Evolutionary conservation across 2,113 vertebrate genomes (phyloP), one percentile per base, ranked within the genome.

Genomic region (Myiozetetes cayanensis): DNA sequence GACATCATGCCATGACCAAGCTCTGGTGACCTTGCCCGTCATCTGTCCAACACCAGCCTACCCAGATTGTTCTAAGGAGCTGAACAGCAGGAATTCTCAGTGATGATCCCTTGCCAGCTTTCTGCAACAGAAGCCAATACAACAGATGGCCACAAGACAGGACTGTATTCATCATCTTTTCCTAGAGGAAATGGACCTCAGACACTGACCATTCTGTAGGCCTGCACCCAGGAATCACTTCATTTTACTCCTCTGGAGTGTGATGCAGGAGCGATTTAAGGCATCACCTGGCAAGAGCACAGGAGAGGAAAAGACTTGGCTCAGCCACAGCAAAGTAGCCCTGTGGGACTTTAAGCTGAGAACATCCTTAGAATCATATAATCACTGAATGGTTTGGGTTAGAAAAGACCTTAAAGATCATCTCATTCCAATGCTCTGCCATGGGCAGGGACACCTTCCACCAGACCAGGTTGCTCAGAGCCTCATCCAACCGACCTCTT

Each of bases 291-390:
- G 39, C 35, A 67, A 37, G 35, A 72, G 47, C 47, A 50, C 6
- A 5, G 24, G 22, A 56, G 35, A 46, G 24, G n/a, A 13, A 39
- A 79, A 24, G 46, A 13, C 27, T 52, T 31, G 8, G 35, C 35
- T 43, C 30, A 72, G 37, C 47, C 4, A 0, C 33, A 43, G 24
- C 0, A 1, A 28, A 52, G 49, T 30, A 52, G 10, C 18, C 14
- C 58, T 61, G 44, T 1, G 2, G 63, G 17, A 25, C 37, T 18
- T 24, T 72, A 41, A 77, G 20, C 33, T 39, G 66, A 22, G 31
- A 52, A 19, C 1, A 1, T 20, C 33, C 55, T 87, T 47, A 43
- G 31, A 84, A 75, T 31, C 39, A 39, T 7, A 46, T 19, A 46
- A 46, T 46, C 44, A 7, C 27, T 14, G 25, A 20, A 63, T 9